phyloP scores from a whole-genome alignment of 2,888 invertebrate genomes.

The Glomeris marginata region DNA sequence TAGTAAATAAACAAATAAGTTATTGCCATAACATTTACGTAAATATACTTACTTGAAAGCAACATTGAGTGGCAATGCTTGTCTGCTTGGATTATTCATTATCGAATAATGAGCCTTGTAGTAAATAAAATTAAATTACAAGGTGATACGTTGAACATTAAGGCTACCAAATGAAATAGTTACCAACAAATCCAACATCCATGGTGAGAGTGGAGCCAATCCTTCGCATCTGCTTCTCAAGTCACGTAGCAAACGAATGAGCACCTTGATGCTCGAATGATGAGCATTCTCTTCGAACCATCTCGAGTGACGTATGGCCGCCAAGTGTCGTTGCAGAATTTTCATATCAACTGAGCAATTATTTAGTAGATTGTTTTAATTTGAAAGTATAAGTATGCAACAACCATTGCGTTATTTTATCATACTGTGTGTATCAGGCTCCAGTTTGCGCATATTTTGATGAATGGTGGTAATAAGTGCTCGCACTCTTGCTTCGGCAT shows the following conservation, averaged over 20 bases:
- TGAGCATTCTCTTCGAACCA: slow-evolving; percentile 99
- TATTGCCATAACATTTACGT: too few relatives aligned
- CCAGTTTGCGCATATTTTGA: slow-evolving; percentile 81
- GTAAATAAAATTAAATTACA: slow-evolving; percentile 18
- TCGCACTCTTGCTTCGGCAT: slow-evolving; percentile 67
- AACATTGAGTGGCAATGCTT: slow-evolving; percentile 78
- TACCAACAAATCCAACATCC: slow-evolving; percentile 85
- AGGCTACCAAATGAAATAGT: slow-evolving; percentile 16
- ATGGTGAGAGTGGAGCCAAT: slow-evolving; percentile 77
- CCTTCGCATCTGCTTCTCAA: slow-evolving; percentile 78
- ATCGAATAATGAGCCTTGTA: slow-evolving; percentile 90
- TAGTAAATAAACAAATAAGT: too few relatives aligned
- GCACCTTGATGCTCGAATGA: slow-evolving; percentile 87
- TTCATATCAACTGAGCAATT: slow-evolving; percentile 41
- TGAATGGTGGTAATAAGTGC: slow-evolving; percentile 87
- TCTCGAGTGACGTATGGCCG: slow-evolving; percentile 85
- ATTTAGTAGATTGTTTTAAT: neutral
- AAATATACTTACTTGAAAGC: slow-evolving; percentile 47
- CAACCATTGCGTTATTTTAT: neutral
- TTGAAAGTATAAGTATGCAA: neutral
- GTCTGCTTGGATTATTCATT: slow-evolving; percentile 86
- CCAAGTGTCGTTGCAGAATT: slow-evolving; percentile 72
- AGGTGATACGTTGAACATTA: neutral
- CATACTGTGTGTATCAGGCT: slow-evolving; percentile 58
- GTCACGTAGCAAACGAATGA: slow-evolving; percentile 87